Evolutionary conservation across 2,888 invertebrate species (phyloP), one percentile per base, ranked within the genome.

Genomic region (Conchocele bisecta): DNA sequence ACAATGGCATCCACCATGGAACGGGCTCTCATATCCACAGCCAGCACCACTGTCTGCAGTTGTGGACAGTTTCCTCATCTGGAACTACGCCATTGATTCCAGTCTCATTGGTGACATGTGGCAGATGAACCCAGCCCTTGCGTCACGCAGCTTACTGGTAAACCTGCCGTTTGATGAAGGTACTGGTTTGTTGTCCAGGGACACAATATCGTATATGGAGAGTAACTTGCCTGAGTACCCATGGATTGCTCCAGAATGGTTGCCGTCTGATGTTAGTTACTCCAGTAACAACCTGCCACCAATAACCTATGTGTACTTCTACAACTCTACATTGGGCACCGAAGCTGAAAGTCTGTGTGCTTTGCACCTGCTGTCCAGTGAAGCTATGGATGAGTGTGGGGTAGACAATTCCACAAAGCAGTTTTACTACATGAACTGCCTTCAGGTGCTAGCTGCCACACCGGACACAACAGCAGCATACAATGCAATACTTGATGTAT

Each of bases 131-230:
- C 82, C 83, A 17, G 44, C 57, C 13, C 37, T 77, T 29, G 79
- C 81, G 0, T 60, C 71, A 22, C 60, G 65, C 33, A 60, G 71
- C 0, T 64, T 84, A 15, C 51, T 59, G 17, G 68, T 63, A 13
- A 68, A 68, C 4, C 81, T 83, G 68, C 59, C 61, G 15, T 84
- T 85, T 71, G 78, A 85, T 67, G 85, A 85, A 69, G 85, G 85
- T 6, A 51, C 73, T 57, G 84, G 84, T 0, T 26, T 39, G 6
- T 48, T 9, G n/a, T 60, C 82, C 9, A 29, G 24, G 6, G 81
- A 83, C 56, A 48, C 50, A 24, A 63, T 69, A 17, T 54, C 33
- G 4, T 41, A 31, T n/a, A 48, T 20, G 29, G 57, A 2, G 33
- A 24, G n/a, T 31, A 20, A 58, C 20, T 48, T 84, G n/a, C 86